A percentile compares a stretch with the other conserved stretches of the same genome.
Conservation (phyloP, 1,140 invertebrate genomes). For the Phymorhynchus buccinoides region DNA sequence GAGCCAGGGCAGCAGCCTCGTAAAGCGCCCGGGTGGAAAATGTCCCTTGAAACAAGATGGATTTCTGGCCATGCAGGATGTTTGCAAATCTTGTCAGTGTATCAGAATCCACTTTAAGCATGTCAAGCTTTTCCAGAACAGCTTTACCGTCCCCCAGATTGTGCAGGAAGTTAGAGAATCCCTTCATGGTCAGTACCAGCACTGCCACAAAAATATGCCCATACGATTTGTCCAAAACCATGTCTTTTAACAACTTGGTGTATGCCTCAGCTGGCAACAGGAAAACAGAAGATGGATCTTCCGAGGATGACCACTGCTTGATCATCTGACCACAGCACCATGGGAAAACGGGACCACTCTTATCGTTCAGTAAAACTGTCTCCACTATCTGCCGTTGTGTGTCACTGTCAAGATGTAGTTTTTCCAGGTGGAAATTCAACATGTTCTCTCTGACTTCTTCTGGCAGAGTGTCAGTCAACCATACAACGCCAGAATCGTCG, state of each 20-base stretch:
- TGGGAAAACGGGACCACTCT: slow-evolving; percentile 20
- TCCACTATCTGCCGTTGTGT: neutral
- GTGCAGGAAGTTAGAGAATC: neutral
- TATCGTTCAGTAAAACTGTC: neutral
- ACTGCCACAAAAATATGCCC: neutral
- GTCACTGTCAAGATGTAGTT: neutral
- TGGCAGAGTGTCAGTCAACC: neutral
- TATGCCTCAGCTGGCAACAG: neutral
- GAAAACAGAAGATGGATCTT: neutral
- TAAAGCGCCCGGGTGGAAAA: slow-evolving; percentile 27
- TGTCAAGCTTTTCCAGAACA: neutral
- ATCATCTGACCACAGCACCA: slow-evolving; percentile 32
- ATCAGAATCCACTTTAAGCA: neutral
- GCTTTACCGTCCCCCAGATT: neutral
- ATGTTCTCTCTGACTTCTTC: neutral
- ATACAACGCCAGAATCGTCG: neutral
- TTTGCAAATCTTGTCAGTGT: neutral
- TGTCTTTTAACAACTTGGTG: neutral
- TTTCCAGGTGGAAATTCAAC: neutral
- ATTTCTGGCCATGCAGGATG: slow-evolving; percentile 11
- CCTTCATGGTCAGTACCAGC: slow-evolving; percentile 22
- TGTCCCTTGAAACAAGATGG: neutral
- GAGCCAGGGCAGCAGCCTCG: slow-evolving; percentile 29
- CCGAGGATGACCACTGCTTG: neutral
- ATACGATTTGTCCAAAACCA: neutral